Evolutionary conservation across 2,888 invertebrate species (phyloP), one percentile per base, ranked within the genome.

Genomic region (Ophioninae sp.): DNA sequence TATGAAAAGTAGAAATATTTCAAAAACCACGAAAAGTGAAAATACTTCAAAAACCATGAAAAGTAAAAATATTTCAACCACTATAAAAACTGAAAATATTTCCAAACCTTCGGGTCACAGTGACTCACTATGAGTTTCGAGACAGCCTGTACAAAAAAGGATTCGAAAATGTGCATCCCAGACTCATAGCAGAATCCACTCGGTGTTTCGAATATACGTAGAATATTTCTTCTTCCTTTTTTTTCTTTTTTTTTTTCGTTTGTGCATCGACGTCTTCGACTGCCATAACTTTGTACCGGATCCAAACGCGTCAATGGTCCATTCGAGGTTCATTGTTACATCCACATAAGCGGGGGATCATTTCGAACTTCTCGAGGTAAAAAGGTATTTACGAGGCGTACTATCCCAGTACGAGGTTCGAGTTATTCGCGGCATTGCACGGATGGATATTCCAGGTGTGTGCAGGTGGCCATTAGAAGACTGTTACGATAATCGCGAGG

Each of bases 401-500:
- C 56, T 37, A 37, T 58, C 10, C 65, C n/a, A 6, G 39, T 51
- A 30, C 17, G 51, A 13, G 17, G 51, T 17, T 51, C 17, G 13
- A 51, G 63, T 17, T n/a, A 59, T 59, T n/a, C 59, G 59, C 64
- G 59, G 58, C 72, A 56, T 58, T 58, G 30, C 56, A 30, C 56
- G 23, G 5, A 56, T 17, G 20, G 41, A 20, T 51, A 13, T 10
- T 51, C 17, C 51, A 51, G 51, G 51, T 51, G 51, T 51, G 17
- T 59, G 71, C 71, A 74, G 69, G 71, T 73, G 83, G 76, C 56
- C 69, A 67, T 75, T 75, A 71, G 74, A 71, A 82, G 72, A 82
- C 79, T 79, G 79, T 79, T 79, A 75, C 75, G 79, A 75, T 75
- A 75, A 82, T 77, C 81, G 71, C 51, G 13, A 64, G 81, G 82